Conservation (phyloP, 1,140 invertebrate genomes). For the Galleria mellonella region DNA sequence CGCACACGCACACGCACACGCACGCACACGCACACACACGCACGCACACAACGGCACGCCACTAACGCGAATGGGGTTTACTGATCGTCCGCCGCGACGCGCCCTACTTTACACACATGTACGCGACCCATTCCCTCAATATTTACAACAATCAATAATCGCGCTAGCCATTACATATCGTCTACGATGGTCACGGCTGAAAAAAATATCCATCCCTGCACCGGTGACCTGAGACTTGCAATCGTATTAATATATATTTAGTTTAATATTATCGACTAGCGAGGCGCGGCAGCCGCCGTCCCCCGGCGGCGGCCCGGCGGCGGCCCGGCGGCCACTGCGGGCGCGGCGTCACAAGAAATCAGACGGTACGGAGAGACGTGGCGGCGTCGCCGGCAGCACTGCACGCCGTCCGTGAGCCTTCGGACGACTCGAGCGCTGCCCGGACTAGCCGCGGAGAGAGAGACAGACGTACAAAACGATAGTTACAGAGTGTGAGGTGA, state of each 20-base stretch:
- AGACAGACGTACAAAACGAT: too few species aligned
- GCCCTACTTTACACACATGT: constrained; percentile 3
- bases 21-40: constrained; percentile 22
- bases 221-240: background rate
- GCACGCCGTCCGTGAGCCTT: too few species aligned
- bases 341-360: too few species aligned
- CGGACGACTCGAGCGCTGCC: background rate
- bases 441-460: background rate
- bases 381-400: too few species aligned
- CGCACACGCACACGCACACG: constrained; percentile 13
- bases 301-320: constrained; percentile 51
- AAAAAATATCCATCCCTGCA: constrained; percentile 19
- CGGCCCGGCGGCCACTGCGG: too few species aligned
- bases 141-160: constrained; percentile 48
- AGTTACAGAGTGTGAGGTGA: too few species aligned
- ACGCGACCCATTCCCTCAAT: constrained; percentile 16
- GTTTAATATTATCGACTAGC: too few species aligned
- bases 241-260: background rate
- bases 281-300: constrained; percentile 23
- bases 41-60: constrained; percentile 20
- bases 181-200: constrained; percentile 14
- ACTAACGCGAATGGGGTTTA: constrained; percentile 47
- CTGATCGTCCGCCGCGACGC: constrained; percentile 13
- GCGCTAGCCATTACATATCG: constrained; percentile 24
- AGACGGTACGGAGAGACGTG: too few species aligned